Conservation (phyloP, 2,888 invertebrate species). For the Chaetoderma sp. region DNA sequence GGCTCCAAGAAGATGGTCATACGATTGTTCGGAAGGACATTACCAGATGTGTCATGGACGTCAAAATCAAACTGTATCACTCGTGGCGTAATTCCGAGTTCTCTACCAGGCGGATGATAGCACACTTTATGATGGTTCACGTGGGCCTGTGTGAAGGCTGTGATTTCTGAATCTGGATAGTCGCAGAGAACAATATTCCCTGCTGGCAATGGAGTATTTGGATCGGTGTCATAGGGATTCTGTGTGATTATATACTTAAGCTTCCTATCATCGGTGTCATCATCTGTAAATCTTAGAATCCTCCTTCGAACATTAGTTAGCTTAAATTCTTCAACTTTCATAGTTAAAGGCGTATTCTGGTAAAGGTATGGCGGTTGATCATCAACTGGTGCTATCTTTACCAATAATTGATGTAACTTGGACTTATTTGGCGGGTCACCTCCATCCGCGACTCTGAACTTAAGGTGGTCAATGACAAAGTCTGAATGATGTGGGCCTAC, state of each 20-base stretch:
- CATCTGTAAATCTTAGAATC: conserved; percentile 59
- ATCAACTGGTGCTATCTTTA: conserved; percentile 66
- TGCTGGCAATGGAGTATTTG: conserved; percentile 52
- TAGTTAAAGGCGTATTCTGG: conserved; percentile 53
- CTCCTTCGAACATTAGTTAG: conserved; percentile 56
- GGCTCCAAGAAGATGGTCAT: conserved; percentile 65
- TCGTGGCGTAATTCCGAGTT: conserved; percentile 64
- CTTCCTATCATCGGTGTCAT: conserved; percentile 57
- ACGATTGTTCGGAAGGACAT: conserved; percentile 56
- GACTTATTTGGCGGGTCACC: conserved; percentile 66
- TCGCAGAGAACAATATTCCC: conserved; percentile 62
- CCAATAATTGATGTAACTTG: conserved; percentile 51
- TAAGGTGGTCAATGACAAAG: conserved; percentile 53
- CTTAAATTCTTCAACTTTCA: conserved; percentile 63
- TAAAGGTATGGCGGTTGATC: conserved; percentile 62
- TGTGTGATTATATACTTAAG: conserved; percentile 52
- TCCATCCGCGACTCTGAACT: conserved; percentile 58
- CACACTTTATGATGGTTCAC: conserved; percentile 68
- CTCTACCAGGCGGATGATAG: conserved; percentile 62
- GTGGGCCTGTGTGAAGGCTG: conserved; percentile 64
- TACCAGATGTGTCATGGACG: conserved; percentile 64
- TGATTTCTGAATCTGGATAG: conserved; percentile 45
- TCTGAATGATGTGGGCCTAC: conserved; percentile 53
- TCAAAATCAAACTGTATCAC: conserved; percentile 64
- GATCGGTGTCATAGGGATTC: conserved; percentile 61